These are phyloP conservation scores for Microtus montanus DNA, from an alignment of 2,113 vertebrate genomes.

Conservation along the genomic window DNA sequence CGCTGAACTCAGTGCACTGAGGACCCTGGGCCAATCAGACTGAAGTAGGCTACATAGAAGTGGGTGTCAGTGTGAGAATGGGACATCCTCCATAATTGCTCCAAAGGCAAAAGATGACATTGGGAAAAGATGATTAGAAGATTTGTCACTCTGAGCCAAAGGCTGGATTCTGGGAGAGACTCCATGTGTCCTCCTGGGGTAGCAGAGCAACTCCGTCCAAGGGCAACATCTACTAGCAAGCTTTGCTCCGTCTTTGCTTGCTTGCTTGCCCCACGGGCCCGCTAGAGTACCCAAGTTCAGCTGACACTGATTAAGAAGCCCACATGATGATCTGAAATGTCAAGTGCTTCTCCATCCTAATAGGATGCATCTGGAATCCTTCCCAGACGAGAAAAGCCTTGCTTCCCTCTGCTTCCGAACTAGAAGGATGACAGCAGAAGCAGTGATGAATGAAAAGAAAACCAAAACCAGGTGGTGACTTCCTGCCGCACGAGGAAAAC, in stretches of 20 bases:
- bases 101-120: background rate
- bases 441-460: constrained; percentile 48
- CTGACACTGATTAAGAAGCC: constrained; percentile 47
- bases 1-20: fast-evolving
- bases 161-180: background rate
- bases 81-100: background rate
- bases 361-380: constrained; percentile 56
- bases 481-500: background rate
- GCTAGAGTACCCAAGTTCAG: background rate
- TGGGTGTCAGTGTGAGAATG: no score
- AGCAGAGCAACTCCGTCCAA: background rate
- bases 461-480: constrained; percentile 56
- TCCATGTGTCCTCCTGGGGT: background rate
- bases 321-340: constrained; percentile 66
- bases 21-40: background rate
- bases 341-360: constrained; percentile 67
- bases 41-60: background rate
- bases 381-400: constrained; percentile 36
- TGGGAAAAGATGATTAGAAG: background rate
- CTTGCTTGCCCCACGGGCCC: background rate
- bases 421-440: constrained; percentile 48
- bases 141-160: background rate
- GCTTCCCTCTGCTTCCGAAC: constrained; percentile 58
- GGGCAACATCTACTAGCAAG: background rate
- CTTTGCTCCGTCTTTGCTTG: background rate